These are phyloP conservation scores for Rhabdophis nuchalis DNA, from an alignment of 2,797 vertebrate species.

Conservation along the genomic window DNA sequence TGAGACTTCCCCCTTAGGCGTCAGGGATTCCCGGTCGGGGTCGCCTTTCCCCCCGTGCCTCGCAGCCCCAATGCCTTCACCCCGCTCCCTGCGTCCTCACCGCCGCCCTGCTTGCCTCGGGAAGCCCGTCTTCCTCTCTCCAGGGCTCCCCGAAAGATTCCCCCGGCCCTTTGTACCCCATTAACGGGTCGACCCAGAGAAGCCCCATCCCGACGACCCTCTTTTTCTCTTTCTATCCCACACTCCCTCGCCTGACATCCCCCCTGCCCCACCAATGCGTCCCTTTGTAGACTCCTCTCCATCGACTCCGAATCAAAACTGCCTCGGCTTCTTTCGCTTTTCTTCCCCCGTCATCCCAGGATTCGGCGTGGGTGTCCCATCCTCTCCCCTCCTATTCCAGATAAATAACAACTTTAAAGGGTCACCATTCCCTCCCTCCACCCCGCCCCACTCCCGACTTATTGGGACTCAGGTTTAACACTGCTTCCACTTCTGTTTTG, in stretches of 20 bases:
- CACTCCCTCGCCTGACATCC: no score
- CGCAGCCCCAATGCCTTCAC: no score
- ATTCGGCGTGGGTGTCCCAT: not conserved
- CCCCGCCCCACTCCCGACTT: not conserved
- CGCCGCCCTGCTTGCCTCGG: not conserved
- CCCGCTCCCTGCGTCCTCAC: not conserved
- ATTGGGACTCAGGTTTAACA: not conserved
- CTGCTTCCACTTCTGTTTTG: not conserved
- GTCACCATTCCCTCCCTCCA: not conserved
- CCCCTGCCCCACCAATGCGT: not conserved
- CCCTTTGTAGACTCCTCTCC: not conserved
- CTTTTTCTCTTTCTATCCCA: not conserved
- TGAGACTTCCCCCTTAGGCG: not conserved
- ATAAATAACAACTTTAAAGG: not conserved
- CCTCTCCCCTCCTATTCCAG: not conserved
- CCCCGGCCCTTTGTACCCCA: not conserved
- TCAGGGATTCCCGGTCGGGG: not conserved
- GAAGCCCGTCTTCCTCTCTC: not conserved
- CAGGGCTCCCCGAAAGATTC: not conserved
- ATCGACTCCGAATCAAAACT: not conserved
- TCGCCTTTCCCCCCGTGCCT: no score
- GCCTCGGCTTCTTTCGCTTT: no score
- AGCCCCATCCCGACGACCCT: not conserved
- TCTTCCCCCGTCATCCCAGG: not conserved
- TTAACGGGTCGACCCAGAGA: not conserved